Evolutionary conservation across 1,140 invertebrate genomes (phyloP).

Genomic region (Mylabris phalerata): DNA sequence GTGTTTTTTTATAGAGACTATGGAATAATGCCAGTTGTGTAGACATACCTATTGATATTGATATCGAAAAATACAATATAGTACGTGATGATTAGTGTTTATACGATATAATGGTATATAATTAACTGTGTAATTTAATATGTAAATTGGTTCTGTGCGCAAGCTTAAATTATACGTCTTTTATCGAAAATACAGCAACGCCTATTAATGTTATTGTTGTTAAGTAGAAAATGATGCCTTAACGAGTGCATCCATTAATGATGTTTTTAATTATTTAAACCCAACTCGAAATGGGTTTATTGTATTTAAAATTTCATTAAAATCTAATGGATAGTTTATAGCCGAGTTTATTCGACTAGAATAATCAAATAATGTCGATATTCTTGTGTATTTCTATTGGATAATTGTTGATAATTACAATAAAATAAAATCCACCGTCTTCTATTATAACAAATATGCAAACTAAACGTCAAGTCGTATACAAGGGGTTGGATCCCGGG

Average conservation of each 20-base stretch:
- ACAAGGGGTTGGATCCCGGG: conserved; percentile 6
- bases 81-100: conserved; percentile 7
- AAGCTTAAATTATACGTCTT: conserved; percentile 11
- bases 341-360: too few species aligned
- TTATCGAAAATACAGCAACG: conserved; percentile 2
- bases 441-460: not conserved
- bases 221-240: not conserved
- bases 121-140: conserved; percentile 14
- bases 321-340: too few species aligned
- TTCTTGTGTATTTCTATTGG: too few species aligned
- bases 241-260: not conserved
- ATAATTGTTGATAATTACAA: too few species aligned
- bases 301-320: too few species aligned
- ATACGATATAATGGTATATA: conserved; percentile 16
- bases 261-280: too few species aligned
- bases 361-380: too few species aligned
- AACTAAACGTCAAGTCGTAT: conserved; percentile 12
- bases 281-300: too few species aligned
- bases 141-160: conserved; percentile 15
- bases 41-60: not conserved
- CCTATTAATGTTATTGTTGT: conserved; percentile 9
- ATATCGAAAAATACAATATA: too few species aligned
- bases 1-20: conserved; percentile 3
- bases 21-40: conserved; percentile 18
- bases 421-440: too few species aligned